Conservation (phyloP, 2,113 vertebrate genomes). For the Pogona vitticeps region DNA sequence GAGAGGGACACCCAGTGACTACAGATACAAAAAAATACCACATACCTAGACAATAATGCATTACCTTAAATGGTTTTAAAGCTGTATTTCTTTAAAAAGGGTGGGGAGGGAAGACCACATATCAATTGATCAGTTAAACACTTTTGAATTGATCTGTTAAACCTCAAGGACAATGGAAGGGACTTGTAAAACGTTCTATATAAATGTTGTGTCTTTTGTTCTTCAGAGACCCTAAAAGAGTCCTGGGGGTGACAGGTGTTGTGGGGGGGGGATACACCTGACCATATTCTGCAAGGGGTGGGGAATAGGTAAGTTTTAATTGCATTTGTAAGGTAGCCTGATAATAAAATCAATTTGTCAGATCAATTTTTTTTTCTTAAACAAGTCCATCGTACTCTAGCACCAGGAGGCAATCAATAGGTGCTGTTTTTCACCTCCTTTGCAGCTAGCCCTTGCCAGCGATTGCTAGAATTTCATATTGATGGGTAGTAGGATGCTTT, state of each 20-base stretch:
- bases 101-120: neutral
- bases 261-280: neutral
- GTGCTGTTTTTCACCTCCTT: slow-evolving; percentile 76
- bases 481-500: slow-evolving; percentile 76
- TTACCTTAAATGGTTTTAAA: neutral
- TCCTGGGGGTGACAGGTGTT: neutral
- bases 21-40: neutral
- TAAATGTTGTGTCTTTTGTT: neutral
- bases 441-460: slow-evolving; percentile 70
- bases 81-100: neutral
- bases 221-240: slow-evolving; percentile 3
- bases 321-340: slow-evolving; percentile 70
- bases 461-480: slow-evolving; percentile 79
- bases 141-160: neutral
- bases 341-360: slow-evolving; percentile 74
- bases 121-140: neutral
- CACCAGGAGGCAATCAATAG: slow-evolving; percentile 76
- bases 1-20: neutral
- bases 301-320: slow-evolving; percentile 68
- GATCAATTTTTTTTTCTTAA: slow-evolving; percentile 79
- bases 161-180: neutral
- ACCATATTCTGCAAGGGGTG: slow-evolving; percentile 38
- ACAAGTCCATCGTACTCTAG: slow-evolving; percentile 79
- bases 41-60: neutral
- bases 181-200: neutral